Percentiles rank a stretch among this genome's conserved stretches.
These are phyloP conservation scores for Aviceda subcristata DNA, from an alignment of 2,113 vertebrate species.

Conservation along the genomic window DNA sequence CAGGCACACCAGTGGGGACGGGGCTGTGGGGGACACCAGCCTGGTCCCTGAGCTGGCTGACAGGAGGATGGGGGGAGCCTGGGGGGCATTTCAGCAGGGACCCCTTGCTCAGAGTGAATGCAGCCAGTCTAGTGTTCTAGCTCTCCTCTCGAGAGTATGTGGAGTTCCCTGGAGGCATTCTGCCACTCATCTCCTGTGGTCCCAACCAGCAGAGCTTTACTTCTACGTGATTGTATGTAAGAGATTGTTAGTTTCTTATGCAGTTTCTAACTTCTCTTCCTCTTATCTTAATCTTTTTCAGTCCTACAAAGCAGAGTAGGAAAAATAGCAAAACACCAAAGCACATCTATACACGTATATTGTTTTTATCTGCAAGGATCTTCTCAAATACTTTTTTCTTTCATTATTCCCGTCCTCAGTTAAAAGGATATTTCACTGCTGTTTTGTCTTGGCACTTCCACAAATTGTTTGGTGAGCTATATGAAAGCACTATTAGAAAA, in stretches of 20 bases:
- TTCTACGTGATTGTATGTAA: background rate
- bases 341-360: background rate
- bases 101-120: background rate
- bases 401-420: background rate
- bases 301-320: background rate
- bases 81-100: background rate
- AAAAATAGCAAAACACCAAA: background rate
- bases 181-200: background rate
- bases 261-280: background rate
- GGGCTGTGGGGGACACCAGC: background rate
- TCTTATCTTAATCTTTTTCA: background rate
- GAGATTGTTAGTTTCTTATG: background rate
- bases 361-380: background rate
- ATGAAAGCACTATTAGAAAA: background rate
- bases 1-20: background rate
- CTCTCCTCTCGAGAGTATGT: background rate
- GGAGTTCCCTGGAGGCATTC: background rate
- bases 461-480: background rate
- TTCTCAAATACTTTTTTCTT: background rate
- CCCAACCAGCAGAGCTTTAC: background rate
- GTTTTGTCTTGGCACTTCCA: background rate
- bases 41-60: background rate
- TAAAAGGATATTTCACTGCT: background rate
- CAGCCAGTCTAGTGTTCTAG: background rate
- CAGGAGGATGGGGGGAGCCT: background rate